Conservation (phyloP, 2,888 invertebrate species). For the Athalia cordata region DNA sequence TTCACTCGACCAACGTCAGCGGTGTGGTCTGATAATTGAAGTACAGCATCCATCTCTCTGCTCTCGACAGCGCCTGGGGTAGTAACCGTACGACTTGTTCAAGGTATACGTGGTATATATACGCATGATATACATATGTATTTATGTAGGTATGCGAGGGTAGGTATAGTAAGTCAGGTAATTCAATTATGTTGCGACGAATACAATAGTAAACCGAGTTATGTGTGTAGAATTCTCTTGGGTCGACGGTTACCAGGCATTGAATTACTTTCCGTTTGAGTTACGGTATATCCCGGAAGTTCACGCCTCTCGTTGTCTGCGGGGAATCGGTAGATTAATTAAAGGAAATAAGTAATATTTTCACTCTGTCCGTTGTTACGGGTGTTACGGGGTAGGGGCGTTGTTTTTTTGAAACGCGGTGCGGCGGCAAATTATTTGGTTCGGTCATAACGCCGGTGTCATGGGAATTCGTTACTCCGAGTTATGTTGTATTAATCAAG, state of each 20-base stretch:
- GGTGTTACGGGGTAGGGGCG: background rate
- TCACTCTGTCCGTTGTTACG: background rate
- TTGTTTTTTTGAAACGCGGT: too few species aligned
- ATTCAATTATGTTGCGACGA: constrained; percentile 31
- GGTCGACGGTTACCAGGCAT: constrained; percentile 10
- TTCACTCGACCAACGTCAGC: background rate
- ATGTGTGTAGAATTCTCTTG: constrained; percentile 22
- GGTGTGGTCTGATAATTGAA: background rate
- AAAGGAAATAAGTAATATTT: constrained; percentile 7
- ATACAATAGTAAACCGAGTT: constrained; percentile 30
- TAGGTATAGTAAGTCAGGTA: constrained; percentile 13
- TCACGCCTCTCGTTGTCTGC: background rate
- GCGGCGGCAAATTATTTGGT: background rate
- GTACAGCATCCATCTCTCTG: too few species aligned
- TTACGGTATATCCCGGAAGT: constrained; percentile 21
- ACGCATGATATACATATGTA: background rate
- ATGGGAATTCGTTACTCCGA: too few species aligned
- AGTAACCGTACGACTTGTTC: background rate
- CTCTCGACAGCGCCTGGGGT: background rate
- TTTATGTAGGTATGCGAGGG: background rate
- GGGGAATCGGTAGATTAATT: constrained; percentile 10
- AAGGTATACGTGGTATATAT: too few species aligned
- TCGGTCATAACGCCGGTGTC: background rate
- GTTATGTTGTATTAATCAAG: background rate
- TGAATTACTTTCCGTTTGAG: constrained; percentile 40